Evolutionary conservation across 1,140 invertebrate genomes (phyloP).

Genomic region (Augochlora pura): DNA sequence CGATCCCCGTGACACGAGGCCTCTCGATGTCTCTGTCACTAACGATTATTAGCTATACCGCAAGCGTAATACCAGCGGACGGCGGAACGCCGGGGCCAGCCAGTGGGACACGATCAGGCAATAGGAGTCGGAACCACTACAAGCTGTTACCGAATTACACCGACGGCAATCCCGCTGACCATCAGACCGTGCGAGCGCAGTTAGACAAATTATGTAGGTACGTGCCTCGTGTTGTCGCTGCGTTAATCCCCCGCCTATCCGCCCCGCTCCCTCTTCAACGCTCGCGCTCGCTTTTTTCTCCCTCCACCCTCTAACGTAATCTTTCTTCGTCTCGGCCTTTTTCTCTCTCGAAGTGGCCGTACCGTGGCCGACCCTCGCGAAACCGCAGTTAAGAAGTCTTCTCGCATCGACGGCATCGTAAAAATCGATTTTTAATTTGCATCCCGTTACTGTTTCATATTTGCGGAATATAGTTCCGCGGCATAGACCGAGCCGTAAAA

Average conservation of each 20-base stretch:
- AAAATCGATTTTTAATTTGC: too few species aligned
- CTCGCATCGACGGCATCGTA: too few species aligned
- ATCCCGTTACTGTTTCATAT: too few species aligned
- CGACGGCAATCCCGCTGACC: slow-evolving; percentile 63
- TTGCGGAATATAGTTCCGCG: too few species aligned
- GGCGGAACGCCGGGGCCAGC: slow-evolving; percentile 6
- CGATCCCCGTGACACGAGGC: slow-evolving; percentile 26
- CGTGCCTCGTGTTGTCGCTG: slow-evolving; percentile 56
- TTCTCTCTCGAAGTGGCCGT: too few species aligned
- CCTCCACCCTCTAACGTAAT: neutral
- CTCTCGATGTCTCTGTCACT: slow-evolving; percentile 60
- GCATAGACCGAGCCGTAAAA: too few species aligned
- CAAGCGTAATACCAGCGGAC: slow-evolving; percentile 58
- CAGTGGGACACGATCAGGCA: slow-evolving; percentile 60
- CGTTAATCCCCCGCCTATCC: slow-evolving; percentile 13
- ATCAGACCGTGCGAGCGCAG: slow-evolving; percentile 55
- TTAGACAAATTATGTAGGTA: slow-evolving; percentile 70
- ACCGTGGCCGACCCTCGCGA: too few species aligned
- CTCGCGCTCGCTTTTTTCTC: neutral
- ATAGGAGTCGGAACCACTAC: slow-evolving; percentile 65
- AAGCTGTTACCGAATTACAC: slow-evolving; percentile 71
- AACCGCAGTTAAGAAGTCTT: too few species aligned
- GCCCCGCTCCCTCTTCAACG: neutral
- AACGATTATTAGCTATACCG: slow-evolving; percentile 66
- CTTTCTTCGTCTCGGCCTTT: neutral